Base-by-base conservation (phyloP, 2,797 vertebrate genomes). In the Amniataba percoides region DNA sequence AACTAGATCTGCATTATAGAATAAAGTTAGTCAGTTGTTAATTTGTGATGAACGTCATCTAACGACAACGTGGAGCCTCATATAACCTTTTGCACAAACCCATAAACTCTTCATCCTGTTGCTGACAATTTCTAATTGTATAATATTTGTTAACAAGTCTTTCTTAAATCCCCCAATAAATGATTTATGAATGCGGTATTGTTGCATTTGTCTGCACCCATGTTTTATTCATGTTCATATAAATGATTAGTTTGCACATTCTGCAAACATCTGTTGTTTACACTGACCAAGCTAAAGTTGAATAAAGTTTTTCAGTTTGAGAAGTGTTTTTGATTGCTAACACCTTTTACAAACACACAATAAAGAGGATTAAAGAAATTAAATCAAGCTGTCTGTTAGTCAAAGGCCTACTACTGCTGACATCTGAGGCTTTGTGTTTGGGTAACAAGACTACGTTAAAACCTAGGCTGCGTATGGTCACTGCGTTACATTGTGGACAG, bases 141-240 rank as follows among this genome's bases (percentile, higher is more conserved):
- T 16, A 9, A 18, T 71, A 45, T 71, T 63, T 59, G 40, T 74
- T 45, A 48, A 45, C 43, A 62, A 63, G 63, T 43, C 34, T 60
- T 34, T 31, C 19, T 51, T 25, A 39, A 77, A 58, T 52, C 39
- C 31, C 31, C 61, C 31, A 61, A 13, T 64, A 10, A n/a, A 61
- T 70, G 40, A 73, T 73, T 80, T 56, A 77, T 60, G 25, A 10
- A 11, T 60, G n/a, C 23, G 51, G 64, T 60, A 77, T 69, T 39
- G 58, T 63, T 68, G 61, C 53, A 71, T 74, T 59, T 43, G 75
- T 51, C 36, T 19, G 7, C 42, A 49, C 5, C 40, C 70, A 62
- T 67, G 63, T 64, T 63, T 67, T 79, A 76, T 59, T 68, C 15
- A 68, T 68, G 51, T 60, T 68, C n/a, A 72, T 49, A 59, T 72